phyloP scores from a whole-genome alignment of 2,797 vertebrate species.

The Tauraco hartlaubi region DNA sequence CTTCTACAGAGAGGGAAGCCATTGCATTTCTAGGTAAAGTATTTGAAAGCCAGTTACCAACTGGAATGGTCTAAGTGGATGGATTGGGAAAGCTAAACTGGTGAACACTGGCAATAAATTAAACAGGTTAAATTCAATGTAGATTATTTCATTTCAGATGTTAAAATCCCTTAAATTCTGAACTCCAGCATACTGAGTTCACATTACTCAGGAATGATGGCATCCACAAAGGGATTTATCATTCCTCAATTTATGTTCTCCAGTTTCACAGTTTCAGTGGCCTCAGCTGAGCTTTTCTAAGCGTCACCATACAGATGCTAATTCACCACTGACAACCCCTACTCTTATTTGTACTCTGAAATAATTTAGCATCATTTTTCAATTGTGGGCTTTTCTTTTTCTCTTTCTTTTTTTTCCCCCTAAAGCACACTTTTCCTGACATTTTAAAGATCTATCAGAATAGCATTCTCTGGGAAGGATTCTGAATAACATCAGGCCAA shows the following conservation, averaged over 20 bases:
- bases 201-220: neutral
- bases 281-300: neutral
- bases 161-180: neutral
- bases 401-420: neutral
- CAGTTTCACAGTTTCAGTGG: neutral
- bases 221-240: conserved; percentile 2
- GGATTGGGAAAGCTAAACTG: neutral
- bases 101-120: neutral
- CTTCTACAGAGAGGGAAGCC: neutral
- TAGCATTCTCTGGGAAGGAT: neutral
- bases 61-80: neutral
- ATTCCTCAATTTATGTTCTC: neutral
- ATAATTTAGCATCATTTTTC: neutral
- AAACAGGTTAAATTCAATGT: neutral
- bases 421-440: neutral
- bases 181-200: neutral
- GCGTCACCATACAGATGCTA: neutral
- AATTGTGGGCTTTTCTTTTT: neutral
- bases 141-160: neutral
- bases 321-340: neutral
- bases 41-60: neutral
- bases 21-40: neutral
- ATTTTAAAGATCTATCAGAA: neutral
- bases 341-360: neutral
- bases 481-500: neutral